A percentile compares a stretch with the other conserved stretches of the same genome.
Conservation (phyloP, 2,888 invertebrate species). For the Scaeva pyrastri region DNA sequence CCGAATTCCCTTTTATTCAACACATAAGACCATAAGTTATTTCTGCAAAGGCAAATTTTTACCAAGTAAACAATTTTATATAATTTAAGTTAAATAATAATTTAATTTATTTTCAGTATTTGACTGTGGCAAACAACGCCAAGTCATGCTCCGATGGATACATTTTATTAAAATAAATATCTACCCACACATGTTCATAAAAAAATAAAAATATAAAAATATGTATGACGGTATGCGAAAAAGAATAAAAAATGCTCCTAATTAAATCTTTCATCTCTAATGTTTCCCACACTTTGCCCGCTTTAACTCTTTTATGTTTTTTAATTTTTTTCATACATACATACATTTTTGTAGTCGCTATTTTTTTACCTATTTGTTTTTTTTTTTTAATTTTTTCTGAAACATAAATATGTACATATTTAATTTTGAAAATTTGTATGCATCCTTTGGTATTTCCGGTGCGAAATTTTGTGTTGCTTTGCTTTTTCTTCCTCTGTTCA, state of each 20-base stretch:
- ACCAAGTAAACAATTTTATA: no score
- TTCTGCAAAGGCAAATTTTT: no score
- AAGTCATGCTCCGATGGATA: neutral
- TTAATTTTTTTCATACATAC: conserved; percentile 5
- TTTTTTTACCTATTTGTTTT: neutral
- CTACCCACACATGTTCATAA: neutral
- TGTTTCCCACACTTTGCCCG: neutral
- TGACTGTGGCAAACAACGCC: neutral
- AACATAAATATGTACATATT: conserved; percentile 57
- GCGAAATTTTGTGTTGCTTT: conserved; percentile 53
- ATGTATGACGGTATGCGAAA: neutral
- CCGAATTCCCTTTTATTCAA: no score
- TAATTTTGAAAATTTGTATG: conserved; percentile 59
- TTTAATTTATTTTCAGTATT: no score
- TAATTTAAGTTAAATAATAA: no score
- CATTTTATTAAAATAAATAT: no score
- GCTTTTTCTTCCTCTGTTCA: conserved; percentile 21
- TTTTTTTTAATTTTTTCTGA: conserved; percentile 37
- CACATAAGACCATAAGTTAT: no score
- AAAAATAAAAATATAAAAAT: conserved; percentile 6
- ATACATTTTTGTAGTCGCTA: neutral
- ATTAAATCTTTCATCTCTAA: conserved; percentile 66
- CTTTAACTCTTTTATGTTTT: neutral
- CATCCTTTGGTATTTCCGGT: conserved; percentile 48
- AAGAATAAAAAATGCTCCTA: conserved; percentile 40